Evolutionary conservation across 2,113 vertebrate genomes (phyloP).

Genomic region (Poecilia latipinna): DNA sequence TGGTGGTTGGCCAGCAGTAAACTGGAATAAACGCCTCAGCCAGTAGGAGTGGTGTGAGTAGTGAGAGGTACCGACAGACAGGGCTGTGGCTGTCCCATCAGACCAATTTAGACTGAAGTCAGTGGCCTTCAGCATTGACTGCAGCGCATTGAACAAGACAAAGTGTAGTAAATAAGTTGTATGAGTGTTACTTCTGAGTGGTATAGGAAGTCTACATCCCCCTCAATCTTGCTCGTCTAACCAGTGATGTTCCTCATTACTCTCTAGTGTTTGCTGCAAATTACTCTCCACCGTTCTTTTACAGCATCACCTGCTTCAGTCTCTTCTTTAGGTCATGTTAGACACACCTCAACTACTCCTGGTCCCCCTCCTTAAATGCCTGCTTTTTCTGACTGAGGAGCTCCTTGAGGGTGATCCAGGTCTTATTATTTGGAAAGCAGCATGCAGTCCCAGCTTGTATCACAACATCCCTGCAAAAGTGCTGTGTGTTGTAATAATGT

Average conservation of each 20-base stretch:
- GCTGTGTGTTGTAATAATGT: neutral
- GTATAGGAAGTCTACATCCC: neutral
- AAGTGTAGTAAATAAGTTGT: too few relatives aligned
- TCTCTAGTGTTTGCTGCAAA: neutral
- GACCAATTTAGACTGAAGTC: neutral
- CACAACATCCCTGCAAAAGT: neutral
- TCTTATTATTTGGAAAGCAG: conserved; percentile 5
- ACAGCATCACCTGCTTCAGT: neutral
- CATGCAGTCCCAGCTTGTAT: neutral
- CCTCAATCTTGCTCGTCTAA: neutral
- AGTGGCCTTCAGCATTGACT: neutral
- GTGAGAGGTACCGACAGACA: too few relatives aligned
- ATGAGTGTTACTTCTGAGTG: too few relatives aligned
- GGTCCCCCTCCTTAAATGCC: neutral
- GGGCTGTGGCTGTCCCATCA: too few relatives aligned
- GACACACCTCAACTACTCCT: conserved; percentile 5
- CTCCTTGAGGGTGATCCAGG: conserved; percentile 1
- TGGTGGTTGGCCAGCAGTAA: too few relatives aligned
- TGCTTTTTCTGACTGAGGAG: neutral
- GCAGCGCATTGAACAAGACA: too few relatives aligned
- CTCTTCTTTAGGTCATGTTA: neutral
- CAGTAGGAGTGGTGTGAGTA: too few relatives aligned
- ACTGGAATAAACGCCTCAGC: too few relatives aligned
- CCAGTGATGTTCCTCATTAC: neutral
- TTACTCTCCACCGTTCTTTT: neutral